These are phyloP conservation scores for Aratinga solstitialis DNA, from an alignment of 2,797 vertebrate species.

Conservation along the genomic window DNA sequence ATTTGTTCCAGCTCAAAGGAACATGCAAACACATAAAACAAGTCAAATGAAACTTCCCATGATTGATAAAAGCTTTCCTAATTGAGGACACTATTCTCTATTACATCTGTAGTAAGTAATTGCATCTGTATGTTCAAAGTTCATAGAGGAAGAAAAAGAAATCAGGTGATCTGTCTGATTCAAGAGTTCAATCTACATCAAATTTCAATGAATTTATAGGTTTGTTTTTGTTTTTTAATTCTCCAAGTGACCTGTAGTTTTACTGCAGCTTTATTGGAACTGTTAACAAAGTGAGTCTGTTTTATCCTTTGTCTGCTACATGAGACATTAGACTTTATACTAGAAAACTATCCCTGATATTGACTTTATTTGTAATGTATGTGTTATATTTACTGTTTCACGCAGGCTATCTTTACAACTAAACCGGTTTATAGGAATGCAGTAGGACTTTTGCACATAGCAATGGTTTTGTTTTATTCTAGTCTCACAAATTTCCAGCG, in stretches of 20 bases:
- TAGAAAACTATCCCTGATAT: not conserved
- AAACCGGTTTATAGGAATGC: not conserved
- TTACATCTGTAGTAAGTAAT: not conserved
- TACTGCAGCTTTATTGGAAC: not conserved
- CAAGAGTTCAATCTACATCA: not conserved
- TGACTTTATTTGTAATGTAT: not conserved
- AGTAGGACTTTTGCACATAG: not conserved
- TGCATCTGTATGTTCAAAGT: not conserved
- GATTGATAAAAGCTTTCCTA: constrained; percentile 6
- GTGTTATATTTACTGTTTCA: not conserved
- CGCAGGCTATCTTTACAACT: not conserved
- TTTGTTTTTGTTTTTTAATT: not conserved
- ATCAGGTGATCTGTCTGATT: not conserved
- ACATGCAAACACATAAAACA: not conserved
- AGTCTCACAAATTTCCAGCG: not conserved
- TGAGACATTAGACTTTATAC: not conserved
- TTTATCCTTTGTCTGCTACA: not conserved
- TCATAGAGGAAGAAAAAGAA: not conserved
- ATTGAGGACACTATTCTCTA: not conserved
- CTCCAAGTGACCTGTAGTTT: not conserved
- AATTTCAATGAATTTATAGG: not conserved
- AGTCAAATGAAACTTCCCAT: constrained; percentile 29
- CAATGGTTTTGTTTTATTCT: not conserved
- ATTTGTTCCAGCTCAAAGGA: not conserved
- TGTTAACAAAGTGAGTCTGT: not conserved